phyloP scores from a whole-genome alignment of 92 coral and sea anemone species.

The Anthopleura xanthogrammica region DNA sequence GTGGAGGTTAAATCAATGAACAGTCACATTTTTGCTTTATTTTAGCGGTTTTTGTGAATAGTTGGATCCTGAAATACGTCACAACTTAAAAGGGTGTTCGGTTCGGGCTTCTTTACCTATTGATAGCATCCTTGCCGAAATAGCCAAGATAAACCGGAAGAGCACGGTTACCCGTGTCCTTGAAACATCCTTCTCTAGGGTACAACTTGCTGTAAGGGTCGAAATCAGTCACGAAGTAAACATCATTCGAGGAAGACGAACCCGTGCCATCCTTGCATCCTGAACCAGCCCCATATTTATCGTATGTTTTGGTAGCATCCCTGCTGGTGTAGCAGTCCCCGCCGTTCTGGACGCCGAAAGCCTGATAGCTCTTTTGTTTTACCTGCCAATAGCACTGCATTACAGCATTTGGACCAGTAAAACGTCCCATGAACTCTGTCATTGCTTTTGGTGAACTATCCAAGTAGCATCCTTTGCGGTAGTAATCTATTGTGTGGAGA shows the following conservation, averaged over 20 bases:
- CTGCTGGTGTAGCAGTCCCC: constrained; percentile 30
- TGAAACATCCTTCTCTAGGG: constrained; percentile 31
- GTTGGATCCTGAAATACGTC: too few relatives aligned
- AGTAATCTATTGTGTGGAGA: constrained; percentile 16
- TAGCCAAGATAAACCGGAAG: constrained; percentile 11
- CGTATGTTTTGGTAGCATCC: constrained; percentile 4
- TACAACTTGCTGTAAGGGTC: constrained; percentile 17
- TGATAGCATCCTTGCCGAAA: constrained; percentile 15
- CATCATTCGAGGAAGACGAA: constrained; percentile 12
- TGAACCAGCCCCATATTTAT: constrained; percentile 24
- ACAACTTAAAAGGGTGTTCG: neutral
- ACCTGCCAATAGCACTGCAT: constrained; percentile 22
- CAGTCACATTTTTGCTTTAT: too few relatives aligned
- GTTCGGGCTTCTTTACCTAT: neutral
- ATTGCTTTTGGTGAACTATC: constrained; percentile 25
- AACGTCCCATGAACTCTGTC: constrained; percentile 17
- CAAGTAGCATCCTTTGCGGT: constrained; percentile 27
- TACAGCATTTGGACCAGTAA: constrained; percentile 30
- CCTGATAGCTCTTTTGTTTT: constrained; percentile 7
- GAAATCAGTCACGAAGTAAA: constrained; percentile 1
- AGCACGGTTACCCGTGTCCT: constrained; percentile 20
- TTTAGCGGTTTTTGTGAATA: too few relatives aligned
- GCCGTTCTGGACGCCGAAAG: constrained; percentile 35
- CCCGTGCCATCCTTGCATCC: constrained; percentile 28
- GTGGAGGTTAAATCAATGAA: too few relatives aligned